Base-by-base conservation (phyloP, 2,113 vertebrate species). In the Eulacestoma nigropectus region DNA sequence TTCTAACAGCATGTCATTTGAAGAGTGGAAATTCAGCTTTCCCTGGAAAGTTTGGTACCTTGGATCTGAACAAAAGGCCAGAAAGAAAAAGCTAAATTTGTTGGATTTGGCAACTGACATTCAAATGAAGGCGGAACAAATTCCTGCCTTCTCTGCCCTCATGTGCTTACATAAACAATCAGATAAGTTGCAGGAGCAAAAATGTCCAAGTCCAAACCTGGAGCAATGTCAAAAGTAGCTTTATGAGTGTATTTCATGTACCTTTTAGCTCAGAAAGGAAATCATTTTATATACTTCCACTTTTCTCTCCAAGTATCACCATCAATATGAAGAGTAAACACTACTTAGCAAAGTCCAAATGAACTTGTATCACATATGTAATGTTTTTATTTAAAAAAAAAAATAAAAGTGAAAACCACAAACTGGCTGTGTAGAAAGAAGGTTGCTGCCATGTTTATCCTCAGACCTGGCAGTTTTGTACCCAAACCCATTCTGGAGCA, bases 21-120 rank as follows among this genome's bases (percentile, higher is more conserved):
- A 81, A 90, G 83, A 93, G 74, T 81, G 86, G 82, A 89, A 95
- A 50, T 33, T 68, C 69, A 47, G 74, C 76, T 73, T 97, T 95
- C 79, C 83, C 46, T 25, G 87, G 91, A 64, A 93, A 72, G 56
- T 93, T 60, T 86, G 80, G 46, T 89, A 72, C 77, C 78, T 76
- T 95, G 52, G 65, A 93, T 75, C 50, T 92, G 76, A 95, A 25
- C 62, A 39, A 37, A 55, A 35, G 87, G 80, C 78, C 78, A 80
- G 64, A 64, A 90, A 35, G 49, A 41, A 42, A 41, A 89, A 78
- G 15, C 10, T 62, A 10, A 39, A 59, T 25, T 53, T 60, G 29
- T 32, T 88, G 44, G 49, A 27, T 82, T 90, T 82, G 47, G 35
- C 65, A 69, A 33, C 16, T 64, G 77, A 39, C 15, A 27, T n/a